Conservation (phyloP, 2,113 vertebrate genomes). For the Peromyscus polionotus region DNA sequence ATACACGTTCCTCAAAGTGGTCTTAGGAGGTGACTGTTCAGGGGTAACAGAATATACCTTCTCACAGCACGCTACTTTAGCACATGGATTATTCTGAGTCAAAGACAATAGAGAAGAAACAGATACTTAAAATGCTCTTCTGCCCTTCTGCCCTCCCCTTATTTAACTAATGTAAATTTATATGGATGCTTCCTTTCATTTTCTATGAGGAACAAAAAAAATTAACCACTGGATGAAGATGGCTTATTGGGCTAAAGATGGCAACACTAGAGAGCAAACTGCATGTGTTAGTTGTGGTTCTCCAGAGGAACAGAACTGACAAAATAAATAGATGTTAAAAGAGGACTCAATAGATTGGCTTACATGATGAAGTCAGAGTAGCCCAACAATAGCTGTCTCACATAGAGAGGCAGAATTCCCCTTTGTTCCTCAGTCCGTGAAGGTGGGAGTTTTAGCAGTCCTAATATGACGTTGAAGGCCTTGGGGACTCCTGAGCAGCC, state of each 20-base stretch:
- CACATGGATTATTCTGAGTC: background rate
- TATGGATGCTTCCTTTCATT: background rate
- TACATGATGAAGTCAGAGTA: background rate
- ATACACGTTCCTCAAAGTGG: background rate
- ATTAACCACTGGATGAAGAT: background rate
- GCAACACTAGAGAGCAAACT: background rate
- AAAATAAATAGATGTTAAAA: background rate
- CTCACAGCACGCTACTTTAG: background rate
- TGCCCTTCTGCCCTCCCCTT: background rate
- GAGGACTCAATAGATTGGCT: background rate
- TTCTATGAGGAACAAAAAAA: background rate
- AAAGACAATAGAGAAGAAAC: background rate
- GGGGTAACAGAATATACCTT: background rate
- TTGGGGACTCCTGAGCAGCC: background rate
- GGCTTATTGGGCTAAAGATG: background rate
- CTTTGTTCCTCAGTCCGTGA: background rate
- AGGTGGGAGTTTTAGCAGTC: background rate
- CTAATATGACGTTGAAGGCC: too few species aligned
- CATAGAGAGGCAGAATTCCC: background rate
- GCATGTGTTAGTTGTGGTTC: background rate
- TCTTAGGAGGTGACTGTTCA: background rate
- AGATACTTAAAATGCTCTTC: background rate
- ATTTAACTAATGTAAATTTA: background rate
- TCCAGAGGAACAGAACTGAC: background rate
- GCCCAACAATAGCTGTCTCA: background rate